Evolutionary conservation across 1,140 invertebrate genomes (phyloP).

Genomic region (Wiebesia pumilae): DNA sequence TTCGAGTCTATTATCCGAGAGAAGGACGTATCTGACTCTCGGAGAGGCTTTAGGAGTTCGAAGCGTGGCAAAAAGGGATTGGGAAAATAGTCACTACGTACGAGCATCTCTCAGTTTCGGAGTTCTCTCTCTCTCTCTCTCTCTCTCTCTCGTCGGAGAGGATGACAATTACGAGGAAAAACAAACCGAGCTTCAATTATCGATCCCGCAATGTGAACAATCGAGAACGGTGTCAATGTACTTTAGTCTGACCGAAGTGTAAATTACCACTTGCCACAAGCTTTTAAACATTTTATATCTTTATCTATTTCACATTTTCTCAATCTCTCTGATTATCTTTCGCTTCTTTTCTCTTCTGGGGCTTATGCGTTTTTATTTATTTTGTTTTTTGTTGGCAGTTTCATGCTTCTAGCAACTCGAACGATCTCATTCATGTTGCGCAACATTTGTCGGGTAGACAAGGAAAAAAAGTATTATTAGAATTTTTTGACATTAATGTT

Average conservation of each 20-base stretch:
- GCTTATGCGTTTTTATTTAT: no score
- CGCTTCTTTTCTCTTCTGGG: not conserved
- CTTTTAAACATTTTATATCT: not conserved
- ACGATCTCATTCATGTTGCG: no score
- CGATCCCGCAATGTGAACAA: not conserved
- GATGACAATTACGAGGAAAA: not conserved
- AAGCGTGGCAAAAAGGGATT: not conserved
- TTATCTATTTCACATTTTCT: no score
- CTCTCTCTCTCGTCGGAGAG: not conserved
- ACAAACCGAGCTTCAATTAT: not conserved
- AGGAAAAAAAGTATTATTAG: no score
- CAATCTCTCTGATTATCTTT: not conserved
- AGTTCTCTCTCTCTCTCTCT: not conserved
- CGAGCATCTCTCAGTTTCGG: conserved; percentile 11
- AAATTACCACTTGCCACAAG: conserved; percentile 1
- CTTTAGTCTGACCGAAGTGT: not conserved
- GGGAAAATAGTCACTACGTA: not conserved
- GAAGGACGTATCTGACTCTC: no score
- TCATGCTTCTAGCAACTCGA: no score
- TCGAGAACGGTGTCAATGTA: not conserved
- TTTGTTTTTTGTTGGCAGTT: no score
- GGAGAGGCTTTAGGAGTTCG: not conserved
- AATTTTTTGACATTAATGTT: no score
- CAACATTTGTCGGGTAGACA: no score
- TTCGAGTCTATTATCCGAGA: no score